phyloP scores from a whole-genome alignment of 2,113 vertebrate species.

The Typhlomys cinereus region DNA sequence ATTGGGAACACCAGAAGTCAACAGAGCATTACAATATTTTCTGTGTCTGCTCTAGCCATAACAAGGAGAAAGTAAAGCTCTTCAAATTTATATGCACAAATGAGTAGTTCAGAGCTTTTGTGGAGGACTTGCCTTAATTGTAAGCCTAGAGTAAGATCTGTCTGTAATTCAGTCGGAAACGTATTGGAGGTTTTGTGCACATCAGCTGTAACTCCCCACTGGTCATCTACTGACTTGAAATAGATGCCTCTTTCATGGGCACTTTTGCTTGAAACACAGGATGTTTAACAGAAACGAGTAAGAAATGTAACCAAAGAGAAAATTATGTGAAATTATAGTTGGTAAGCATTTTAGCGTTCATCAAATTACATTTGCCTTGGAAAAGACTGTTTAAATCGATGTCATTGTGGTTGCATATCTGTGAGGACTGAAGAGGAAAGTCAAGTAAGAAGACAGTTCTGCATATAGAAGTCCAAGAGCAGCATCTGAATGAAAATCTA shows the following conservation, averaged over 20 bases:
- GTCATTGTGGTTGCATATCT: background rate
- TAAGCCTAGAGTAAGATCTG: background rate
- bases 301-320: background rate
- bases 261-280: background rate
- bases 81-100: slow-evolving; percentile 24
- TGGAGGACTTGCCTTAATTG: background rate
- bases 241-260: background rate
- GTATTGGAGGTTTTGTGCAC: background rate
- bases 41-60: background rate
- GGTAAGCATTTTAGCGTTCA: background rate
- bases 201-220: background rate
- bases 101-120: background rate
- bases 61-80: background rate
- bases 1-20: slow-evolving; percentile 18
- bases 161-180: background rate
- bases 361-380: slow-evolving; percentile 1
- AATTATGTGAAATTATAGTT: background rate
- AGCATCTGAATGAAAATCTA: background rate
- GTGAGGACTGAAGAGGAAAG: background rate
- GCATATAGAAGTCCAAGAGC: background rate
- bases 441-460: slow-evolving; percentile 12
- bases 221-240: background rate
- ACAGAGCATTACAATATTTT: slow-evolving; percentile 15
- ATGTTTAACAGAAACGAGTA: background rate
- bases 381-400: background rate